Conservation (phyloP, 2,888 invertebrate species). For the Bedellia somnulentella region DNA sequence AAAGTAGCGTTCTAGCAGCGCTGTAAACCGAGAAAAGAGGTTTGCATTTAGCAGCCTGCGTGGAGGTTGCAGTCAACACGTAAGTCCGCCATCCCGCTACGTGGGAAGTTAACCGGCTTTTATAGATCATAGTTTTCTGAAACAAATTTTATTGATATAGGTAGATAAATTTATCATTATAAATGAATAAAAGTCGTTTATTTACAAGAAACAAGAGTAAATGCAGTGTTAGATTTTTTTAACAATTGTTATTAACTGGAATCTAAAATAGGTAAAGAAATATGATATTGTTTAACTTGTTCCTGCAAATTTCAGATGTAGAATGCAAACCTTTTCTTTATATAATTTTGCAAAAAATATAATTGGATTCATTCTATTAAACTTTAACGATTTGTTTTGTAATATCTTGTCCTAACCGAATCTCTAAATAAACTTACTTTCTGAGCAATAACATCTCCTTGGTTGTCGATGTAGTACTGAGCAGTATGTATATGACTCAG, state of each 20-base stretch:
- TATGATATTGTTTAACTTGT: too few relatives aligned
- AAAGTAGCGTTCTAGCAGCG: conserved; percentile 64
- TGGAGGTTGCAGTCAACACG: conserved; percentile 63
- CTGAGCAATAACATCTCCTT: conserved; percentile 69
- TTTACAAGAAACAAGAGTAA: too few relatives aligned
- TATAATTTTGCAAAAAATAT: too few relatives aligned
- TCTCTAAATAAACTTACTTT: conserved; percentile 63
- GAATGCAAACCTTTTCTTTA: too few relatives aligned
- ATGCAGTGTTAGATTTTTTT: too few relatives aligned
- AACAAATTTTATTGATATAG: too few relatives aligned
- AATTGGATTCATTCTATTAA: too few relatives aligned
- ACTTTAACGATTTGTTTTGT: conserved; percentile 1
- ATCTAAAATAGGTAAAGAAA: too few relatives aligned
- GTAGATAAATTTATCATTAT: too few relatives aligned
- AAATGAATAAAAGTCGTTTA: too few relatives aligned
- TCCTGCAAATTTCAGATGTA: too few relatives aligned
- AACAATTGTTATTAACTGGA: too few relatives aligned
- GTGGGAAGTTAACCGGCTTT: conserved; percentile 64
- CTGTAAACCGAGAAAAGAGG: conserved; percentile 73
- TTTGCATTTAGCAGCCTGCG: conserved; percentile 69
- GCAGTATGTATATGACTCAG: conserved; percentile 75
- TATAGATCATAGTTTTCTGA: conserved; percentile 61
- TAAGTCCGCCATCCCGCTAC: conserved; percentile 69
- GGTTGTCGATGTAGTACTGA: conserved; percentile 74
- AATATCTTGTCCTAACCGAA: not conserved